These are phyloP conservation scores for Tamandua tetradactyla DNA, from an alignment of 2,797 vertebrate species.

Conservation along the genomic window DNA sequence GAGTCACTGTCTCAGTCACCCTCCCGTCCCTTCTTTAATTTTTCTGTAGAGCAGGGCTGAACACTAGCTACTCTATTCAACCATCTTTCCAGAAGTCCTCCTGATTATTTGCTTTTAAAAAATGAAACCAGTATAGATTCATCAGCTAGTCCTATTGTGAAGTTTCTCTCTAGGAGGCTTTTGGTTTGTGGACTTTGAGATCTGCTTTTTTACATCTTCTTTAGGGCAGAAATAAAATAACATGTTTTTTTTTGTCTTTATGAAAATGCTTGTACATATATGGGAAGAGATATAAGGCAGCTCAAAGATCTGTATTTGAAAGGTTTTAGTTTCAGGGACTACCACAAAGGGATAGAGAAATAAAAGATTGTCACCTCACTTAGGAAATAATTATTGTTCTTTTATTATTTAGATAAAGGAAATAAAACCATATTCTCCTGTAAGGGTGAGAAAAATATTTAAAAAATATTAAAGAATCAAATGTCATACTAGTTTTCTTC, in stretches of 20 bases:
- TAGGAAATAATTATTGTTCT: background rate
- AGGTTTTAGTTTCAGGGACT: constrained; percentile 18
- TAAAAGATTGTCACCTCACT: background rate
- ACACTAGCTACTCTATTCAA: too few species aligned
- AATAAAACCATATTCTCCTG: background rate
- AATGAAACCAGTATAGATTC: constrained; percentile 18
- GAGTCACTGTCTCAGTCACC: too few species aligned
- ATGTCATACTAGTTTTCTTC: background rate
- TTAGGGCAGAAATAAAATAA: constrained; percentile 1
- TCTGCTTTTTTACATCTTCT: background rate
- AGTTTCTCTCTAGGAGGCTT: constrained; percentile 1
- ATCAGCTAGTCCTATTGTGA: background rate
- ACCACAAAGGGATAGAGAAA: background rate
- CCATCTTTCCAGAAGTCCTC: too few species aligned
- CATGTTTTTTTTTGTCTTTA: background rate
- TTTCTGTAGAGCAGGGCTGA: too few species aligned
- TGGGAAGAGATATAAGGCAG: background rate
- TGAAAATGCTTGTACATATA: background rate
- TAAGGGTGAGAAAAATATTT: background rate
- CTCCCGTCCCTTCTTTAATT: too few species aligned
- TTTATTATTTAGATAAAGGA: background rate
- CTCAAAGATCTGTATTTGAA: background rate
- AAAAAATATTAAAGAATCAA: background rate
- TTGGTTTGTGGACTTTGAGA: constrained; percentile 29
- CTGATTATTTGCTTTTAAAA: constrained; percentile 34